A percentile compares a stretch with the other conserved stretches of the same genome.
Evolutionary conservation across 1,140 invertebrate species (phyloP).

Genomic region (Physella acuta): DNA sequence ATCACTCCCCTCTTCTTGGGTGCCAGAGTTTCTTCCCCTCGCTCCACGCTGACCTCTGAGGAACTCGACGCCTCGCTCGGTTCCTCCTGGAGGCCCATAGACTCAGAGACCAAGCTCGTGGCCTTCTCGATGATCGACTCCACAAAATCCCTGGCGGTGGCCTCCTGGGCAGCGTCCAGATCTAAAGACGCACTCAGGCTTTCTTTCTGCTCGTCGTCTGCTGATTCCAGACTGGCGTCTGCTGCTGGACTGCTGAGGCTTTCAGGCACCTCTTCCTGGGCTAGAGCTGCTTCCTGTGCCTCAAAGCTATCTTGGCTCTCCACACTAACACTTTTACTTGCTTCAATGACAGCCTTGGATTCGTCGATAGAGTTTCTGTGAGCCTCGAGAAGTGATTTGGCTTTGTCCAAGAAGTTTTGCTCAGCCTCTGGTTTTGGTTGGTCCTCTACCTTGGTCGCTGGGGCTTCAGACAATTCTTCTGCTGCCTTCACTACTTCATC

Average conservation of each 20-base stretch:
- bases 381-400: conserved; percentile 9
- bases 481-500: neutral
- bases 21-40: conserved; percentile 28
- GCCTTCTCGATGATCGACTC: conserved; percentile 20
- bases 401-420: conserved; percentile 1
- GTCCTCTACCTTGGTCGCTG: neutral
- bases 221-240: neutral
- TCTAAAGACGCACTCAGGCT: neutral
- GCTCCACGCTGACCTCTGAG: conserved; percentile 4
- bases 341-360: neutral
- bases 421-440: neutral
- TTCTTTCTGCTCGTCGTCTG: neutral
- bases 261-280: neutral
- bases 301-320: neutral
- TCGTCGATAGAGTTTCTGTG: conserved; percentile 19
- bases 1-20: conserved; percentile 9
- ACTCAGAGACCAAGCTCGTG: conserved; percentile 11
- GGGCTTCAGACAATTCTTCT: neutral
- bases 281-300: neutral
- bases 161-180: conserved; percentile 1
- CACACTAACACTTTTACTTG: neutral
- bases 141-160: conserved; percentile 12
- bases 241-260: neutral
- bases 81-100: neutral
- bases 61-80: neutral